These are phyloP conservation scores for Idaea dimidiata DNA, from an alignment of 2,888 invertebrate species.

Conservation along the genomic window DNA sequence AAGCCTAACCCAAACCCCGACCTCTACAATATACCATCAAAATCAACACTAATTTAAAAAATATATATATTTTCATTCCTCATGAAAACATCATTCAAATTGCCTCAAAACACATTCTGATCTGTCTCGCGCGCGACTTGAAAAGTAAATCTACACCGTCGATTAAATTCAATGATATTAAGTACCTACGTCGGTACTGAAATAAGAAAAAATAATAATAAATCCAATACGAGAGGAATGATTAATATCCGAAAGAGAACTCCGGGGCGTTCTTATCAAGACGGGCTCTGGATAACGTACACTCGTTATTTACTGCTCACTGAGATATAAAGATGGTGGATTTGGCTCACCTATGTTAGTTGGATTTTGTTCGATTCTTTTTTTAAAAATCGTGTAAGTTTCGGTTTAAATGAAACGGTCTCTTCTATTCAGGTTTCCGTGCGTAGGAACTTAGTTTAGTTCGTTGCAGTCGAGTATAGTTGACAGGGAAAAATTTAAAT, in stretches of 20 bases:
- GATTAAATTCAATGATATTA: constrained; percentile 50
- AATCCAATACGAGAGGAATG: constrained; percentile 53
- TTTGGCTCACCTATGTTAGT: constrained; percentile 11
- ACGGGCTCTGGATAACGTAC: constrained; percentile 37
- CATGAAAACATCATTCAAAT: background rate
- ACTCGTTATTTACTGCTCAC: constrained; percentile 47
- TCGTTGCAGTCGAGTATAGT: too few species aligned
- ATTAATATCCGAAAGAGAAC: constrained; percentile 56
- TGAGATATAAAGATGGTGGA: constrained; percentile 32
- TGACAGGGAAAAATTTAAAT: too few species aligned
- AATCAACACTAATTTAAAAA: too few species aligned
- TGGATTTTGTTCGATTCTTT: background rate
- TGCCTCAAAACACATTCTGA: background rate
- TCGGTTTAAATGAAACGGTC: too few species aligned
- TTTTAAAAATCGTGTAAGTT: too few species aligned
- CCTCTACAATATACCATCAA: too few species aligned
- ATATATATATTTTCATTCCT: too few species aligned
- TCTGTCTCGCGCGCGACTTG: background rate
- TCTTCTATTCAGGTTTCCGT: too few species aligned
- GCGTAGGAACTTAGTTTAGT: too few species aligned
- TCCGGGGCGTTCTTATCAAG: constrained; percentile 49
- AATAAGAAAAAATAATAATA: constrained; percentile 52
- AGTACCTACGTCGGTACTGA: constrained; percentile 25
- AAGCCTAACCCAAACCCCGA: too few species aligned
- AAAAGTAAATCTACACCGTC: constrained; percentile 19